Evolutionary conservation across 2,113 vertebrate species (phyloP).

Genomic region (Chloropsis cyanopogon): DNA sequence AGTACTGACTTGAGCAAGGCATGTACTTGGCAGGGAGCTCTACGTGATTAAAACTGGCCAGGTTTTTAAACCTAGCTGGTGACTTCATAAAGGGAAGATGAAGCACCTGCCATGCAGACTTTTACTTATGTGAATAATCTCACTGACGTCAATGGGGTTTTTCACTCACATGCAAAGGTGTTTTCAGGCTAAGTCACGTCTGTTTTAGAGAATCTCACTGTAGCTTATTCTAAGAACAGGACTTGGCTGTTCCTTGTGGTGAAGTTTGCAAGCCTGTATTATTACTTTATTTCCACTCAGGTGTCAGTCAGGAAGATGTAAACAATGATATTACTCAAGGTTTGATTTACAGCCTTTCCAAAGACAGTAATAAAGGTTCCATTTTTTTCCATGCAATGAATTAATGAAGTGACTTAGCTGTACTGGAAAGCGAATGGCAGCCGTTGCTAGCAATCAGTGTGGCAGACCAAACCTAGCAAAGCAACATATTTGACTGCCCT

Average conservation of each 20-base stretch:
- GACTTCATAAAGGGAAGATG: not conserved
- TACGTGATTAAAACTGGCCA: not conserved
- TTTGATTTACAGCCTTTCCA: not conserved
- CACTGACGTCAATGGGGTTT: slow-evolving; percentile 18
- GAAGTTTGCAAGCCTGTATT: not conserved
- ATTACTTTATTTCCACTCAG: not conserved
- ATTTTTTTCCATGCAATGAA: not conserved
- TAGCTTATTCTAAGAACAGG: not conserved
- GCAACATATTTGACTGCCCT: not conserved
- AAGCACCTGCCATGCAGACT: not conserved
- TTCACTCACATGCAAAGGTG: not conserved
- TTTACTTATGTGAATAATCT: not conserved
- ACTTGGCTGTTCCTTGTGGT: not conserved
- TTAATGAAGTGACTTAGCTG: not conserved
- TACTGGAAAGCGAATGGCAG: not conserved
- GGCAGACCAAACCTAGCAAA: not conserved
- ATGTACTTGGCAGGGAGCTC: not conserved
- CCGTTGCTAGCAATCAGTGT: not conserved
- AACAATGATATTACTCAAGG: not conserved
- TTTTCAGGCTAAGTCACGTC: not conserved
- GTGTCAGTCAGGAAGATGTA: not conserved
- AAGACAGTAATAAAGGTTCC: not conserved
- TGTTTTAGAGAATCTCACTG: not conserved
- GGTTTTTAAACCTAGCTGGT: not conserved
- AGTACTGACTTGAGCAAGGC: not conserved